Evolutionary conservation across 2,113 vertebrate genomes (phyloP).

Genomic region (Tyrannus savana): DNA sequence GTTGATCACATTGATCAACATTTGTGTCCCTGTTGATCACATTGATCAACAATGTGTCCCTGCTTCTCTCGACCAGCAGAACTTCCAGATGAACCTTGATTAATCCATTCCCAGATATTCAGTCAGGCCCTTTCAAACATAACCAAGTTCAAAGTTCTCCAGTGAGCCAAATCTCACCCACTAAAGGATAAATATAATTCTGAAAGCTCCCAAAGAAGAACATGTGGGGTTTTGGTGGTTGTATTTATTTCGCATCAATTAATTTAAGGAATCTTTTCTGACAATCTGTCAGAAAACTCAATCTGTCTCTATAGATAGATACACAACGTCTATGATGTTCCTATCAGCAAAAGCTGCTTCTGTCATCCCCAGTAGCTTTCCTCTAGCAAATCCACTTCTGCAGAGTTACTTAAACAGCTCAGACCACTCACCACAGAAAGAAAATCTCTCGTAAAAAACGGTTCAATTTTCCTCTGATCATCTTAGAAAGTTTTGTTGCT

Average conservation of each 20-base stretch:
- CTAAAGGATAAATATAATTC: constrained; percentile 5
- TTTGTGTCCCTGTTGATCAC: accelerated
- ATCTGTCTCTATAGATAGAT: constrained; percentile 3
- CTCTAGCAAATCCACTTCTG: not conserved
- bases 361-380: constrained; percentile 3
- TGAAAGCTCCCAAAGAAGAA: not conserved
- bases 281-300: constrained; percentile 48
- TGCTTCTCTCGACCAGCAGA: not conserved
- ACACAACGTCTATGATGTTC: not conserved
- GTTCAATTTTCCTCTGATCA: not conserved
- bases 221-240: not conserved
- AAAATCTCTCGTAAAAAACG: not conserved
- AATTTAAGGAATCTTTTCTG: constrained; percentile 42
- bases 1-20: not conserved
- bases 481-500: not conserved
- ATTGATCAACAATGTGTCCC: not conserved
- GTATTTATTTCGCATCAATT: constrained; percentile 19
- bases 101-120: not conserved
- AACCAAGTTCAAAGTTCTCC: not conserved
- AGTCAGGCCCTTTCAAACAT: not conserved
- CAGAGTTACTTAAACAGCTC: not conserved
- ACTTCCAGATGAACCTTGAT: not conserved
- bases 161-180: not conserved
- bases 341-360: constrained; percentile 35
- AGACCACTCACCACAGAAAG: not conserved